Evolutionary conservation across 2,888 invertebrate species (phyloP).

Genomic region (Agriopis leucophaearia): DNA sequence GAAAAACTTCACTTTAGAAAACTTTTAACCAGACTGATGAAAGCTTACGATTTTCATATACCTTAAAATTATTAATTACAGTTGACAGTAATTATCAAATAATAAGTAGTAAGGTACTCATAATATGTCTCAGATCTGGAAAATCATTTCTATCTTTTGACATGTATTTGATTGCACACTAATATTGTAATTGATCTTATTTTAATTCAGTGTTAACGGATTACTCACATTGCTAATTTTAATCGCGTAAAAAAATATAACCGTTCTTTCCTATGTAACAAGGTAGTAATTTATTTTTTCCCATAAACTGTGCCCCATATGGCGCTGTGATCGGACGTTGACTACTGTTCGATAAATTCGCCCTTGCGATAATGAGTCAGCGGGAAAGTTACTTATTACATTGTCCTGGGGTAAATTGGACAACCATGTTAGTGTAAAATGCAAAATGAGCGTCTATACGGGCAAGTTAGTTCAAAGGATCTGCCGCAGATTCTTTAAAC

Average conservation of each 20-base stretch:
- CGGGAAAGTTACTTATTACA: conserved; percentile 45
- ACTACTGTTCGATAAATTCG: conserved; percentile 68
- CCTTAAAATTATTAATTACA: too few relatives aligned
- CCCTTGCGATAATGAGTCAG: conserved; percentile 70
- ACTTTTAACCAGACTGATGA: too few relatives aligned
- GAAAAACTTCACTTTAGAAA: too few relatives aligned
- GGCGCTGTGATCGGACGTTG: conserved; percentile 61
- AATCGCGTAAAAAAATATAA: conserved; percentile 1
- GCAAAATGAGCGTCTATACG: neutral
- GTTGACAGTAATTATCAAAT: too few relatives aligned
- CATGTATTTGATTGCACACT: too few relatives aligned
- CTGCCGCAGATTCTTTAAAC: too few relatives aligned
- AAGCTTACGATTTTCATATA: too few relatives aligned
- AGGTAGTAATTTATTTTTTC: conserved; percentile 34
- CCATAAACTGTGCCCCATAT: conserved; percentile 61
- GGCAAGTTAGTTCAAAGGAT: neutral
- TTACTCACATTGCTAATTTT: neutral
- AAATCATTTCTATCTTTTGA: too few relatives aligned
- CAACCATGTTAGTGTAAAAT: neutral
- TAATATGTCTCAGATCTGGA: too few relatives aligned
- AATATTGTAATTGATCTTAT: too few relatives aligned
- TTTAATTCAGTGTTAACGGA: neutral
- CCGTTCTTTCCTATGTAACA: conserved; percentile 21
- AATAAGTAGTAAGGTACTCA: too few relatives aligned
- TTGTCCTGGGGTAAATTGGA: conserved; percentile 1